Conservation (phyloP, 2,888 invertebrate species). For the Pardosa pseudoannulata region DNA sequence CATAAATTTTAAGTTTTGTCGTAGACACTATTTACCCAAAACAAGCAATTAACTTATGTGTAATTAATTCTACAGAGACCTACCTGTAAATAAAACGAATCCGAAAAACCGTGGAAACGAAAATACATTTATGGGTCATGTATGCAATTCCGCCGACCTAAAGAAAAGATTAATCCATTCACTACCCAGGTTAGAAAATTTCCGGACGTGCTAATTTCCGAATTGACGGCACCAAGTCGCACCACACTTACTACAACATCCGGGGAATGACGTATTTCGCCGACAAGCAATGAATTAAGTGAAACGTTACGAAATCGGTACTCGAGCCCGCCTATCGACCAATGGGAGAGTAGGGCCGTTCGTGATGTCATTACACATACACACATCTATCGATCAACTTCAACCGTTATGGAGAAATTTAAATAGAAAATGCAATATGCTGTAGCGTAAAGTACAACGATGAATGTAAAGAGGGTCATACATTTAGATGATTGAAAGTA, state of each 20-base stretch:
- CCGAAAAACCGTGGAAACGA: no score
- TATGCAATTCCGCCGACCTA: background rate
- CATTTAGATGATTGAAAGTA: no score
- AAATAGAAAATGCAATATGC: conserved; percentile 7
- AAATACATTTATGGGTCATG: no score
- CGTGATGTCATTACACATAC: conserved; percentile 38
- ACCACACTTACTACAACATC: conserved; percentile 1
- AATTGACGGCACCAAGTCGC: background rate
- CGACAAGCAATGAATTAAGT: conserved; percentile 37
- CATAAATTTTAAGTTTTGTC: no score
- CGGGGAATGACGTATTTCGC: conserved; percentile 21
- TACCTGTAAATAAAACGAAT: no score
- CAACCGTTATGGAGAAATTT: conserved; percentile 11
- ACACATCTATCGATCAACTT: conserved; percentile 48
- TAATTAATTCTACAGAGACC: no score
- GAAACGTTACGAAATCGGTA: conserved; percentile 36
- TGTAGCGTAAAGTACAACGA: no score
- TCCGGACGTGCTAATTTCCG: background rate
- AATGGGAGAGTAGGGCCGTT: conserved; percentile 9
- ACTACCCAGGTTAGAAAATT: background rate
- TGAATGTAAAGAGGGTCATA: no score
- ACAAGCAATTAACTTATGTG: no score
- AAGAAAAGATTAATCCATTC: no score
- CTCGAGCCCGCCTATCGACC: conserved; percentile 38
- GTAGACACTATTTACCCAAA: no score